phyloP scores from a whole-genome alignment of 1,140 invertebrate species.

The Notospermus geniculatus region DNA sequence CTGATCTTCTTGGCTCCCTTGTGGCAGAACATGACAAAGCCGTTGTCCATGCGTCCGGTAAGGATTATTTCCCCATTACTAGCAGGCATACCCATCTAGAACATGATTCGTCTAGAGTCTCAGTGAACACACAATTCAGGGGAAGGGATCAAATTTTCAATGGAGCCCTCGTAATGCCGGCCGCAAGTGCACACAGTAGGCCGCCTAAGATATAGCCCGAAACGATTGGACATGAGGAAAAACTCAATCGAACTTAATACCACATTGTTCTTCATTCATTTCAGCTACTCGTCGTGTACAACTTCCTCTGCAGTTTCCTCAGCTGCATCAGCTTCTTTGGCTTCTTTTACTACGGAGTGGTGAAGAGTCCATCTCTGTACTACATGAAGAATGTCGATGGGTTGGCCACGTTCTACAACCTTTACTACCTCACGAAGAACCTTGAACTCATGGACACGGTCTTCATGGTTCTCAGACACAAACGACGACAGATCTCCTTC shows the following conservation, averaged over 20 bases:
- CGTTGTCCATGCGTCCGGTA: conserved; percentile 36
- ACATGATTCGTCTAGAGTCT: too few species aligned
- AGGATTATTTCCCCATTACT: conserved; percentile 15
- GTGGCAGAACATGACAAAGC: conserved; percentile 38
- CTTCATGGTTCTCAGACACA: conserved; percentile 85
- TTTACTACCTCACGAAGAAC: conserved; percentile 46
- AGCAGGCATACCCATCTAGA: too few species aligned
- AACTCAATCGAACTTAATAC: too few species aligned
- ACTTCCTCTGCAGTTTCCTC: conserved; percentile 41
- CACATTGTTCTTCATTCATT: conserved; percentile 2
- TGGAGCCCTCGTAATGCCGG: too few species aligned
- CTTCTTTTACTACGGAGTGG: conserved; percentile 29
- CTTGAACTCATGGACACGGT: conserved; percentile 49
- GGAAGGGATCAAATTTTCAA: too few species aligned
- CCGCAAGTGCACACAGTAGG: too few species aligned
- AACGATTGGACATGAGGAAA: too few species aligned
- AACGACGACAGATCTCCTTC: conserved; percentile 79
- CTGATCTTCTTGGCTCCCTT: conserved; percentile 32
- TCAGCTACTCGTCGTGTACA: conserved; percentile 48
- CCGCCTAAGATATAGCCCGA: too few species aligned
- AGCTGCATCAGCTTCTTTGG: conserved; percentile 36
- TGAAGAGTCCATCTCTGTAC: conserved; percentile 34
- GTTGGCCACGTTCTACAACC: conserved; percentile 29
- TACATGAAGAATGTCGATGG: conserved; percentile 22
- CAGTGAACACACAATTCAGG: too few species aligned